These are phyloP conservation scores for Connochaetes taurinus DNA, from an alignment of 2,113 vertebrate genomes.

Conservation along the genomic window DNA sequence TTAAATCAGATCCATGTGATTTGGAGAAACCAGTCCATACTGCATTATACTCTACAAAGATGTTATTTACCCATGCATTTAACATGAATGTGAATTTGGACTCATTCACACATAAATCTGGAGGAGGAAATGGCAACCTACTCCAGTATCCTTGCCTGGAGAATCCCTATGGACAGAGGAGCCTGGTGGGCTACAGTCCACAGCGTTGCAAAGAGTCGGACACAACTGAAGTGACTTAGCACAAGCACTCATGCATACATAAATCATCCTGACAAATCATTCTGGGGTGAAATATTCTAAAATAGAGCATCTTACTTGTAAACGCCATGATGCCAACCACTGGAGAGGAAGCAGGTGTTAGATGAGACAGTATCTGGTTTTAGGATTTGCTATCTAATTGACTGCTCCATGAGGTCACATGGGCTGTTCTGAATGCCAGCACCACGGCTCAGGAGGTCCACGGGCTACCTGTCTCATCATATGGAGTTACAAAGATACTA, in stretches of 20 bases:
- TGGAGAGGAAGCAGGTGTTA: background rate
- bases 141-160: background rate
- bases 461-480: background rate
- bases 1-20: background rate
- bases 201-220: accelerated
- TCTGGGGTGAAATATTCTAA: background rate
- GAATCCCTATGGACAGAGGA: background rate
- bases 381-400: too few species aligned
- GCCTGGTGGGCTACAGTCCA: background rate
- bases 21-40: background rate
- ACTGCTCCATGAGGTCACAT: background rate
- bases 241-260: background rate
- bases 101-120: background rate
- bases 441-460: background rate
- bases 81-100: background rate
- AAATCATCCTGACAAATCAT: background rate
- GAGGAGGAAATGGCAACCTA: background rate
- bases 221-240: background rate
- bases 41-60: background rate
- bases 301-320: background rate
- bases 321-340: background rate
- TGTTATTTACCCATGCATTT: background rate
- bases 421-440: background rate
- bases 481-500: background rate
- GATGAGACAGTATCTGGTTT: background rate